Percentiles rank a stretch among this genome's conserved stretches.
Evolutionary conservation across 1,140 invertebrate genomes (phyloP).

Genomic region (Hyphantria cunea): DNA sequence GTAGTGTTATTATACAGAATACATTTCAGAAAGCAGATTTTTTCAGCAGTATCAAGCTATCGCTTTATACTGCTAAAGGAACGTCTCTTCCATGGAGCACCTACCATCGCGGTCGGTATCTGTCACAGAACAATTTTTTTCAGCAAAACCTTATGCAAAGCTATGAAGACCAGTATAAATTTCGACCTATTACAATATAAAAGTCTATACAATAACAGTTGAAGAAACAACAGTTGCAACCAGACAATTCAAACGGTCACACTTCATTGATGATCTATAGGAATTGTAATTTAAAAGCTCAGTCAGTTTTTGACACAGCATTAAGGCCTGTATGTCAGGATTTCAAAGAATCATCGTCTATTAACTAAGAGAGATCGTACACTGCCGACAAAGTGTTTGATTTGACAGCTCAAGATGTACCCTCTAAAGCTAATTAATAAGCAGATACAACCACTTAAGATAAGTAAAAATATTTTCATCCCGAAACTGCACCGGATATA

Average conservation of each 20-base stretch:
- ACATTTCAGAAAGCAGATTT: no score
- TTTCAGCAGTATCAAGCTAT: no score
- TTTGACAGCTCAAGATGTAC: constrained; percentile 76
- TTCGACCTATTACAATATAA: no score
- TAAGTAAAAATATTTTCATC: constrained; percentile 81
- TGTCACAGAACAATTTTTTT: no score
- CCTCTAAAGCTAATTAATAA: constrained; percentile 78
- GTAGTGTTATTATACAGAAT: no score
- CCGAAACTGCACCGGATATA: constrained; percentile 77
- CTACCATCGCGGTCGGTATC: no score
- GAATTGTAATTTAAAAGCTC: constrained; percentile 18
- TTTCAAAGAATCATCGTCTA: constrained; percentile 67
- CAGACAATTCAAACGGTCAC: not conserved
- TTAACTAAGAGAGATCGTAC: constrained; percentile 43
- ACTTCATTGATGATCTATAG: no score
- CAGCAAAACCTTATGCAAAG: no score
- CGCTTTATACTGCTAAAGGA: no score
- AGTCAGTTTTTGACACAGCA: constrained; percentile 38
- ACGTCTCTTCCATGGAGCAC: no score
- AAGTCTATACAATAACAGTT: no score
- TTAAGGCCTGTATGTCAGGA: constrained; percentile 32
- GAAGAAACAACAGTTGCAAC: not conserved
- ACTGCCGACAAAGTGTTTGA: constrained; percentile 70
- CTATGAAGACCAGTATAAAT: no score
- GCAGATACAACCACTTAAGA: constrained; percentile 81